Evolutionary conservation across 2,888 invertebrate species (phyloP), one percentile per base, ranked within the genome.

Genomic region (Volucella zonaria): DNA sequence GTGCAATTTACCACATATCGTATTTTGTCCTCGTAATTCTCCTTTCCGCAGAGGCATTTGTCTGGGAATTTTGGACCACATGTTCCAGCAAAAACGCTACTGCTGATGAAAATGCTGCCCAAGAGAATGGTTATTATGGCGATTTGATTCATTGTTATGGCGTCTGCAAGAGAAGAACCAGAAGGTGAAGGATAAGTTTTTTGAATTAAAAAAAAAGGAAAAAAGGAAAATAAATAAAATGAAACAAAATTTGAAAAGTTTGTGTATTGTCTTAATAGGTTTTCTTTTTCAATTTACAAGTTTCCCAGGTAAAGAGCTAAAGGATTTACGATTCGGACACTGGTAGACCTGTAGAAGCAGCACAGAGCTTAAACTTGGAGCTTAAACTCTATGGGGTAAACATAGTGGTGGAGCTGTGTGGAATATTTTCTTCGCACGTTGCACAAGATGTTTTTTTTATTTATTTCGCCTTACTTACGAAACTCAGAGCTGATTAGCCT

Each of bases 1-100:
- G 95, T 95, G 89, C 96, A 96, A 89, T 96, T 95, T 0, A 96
- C 95, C 9, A 95, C 93, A 87, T 93, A 95, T 85, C 93, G 93
- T 59, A 92, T 89, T 9, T 88, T 87, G 10, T 92, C 91, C 68
- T 94, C 93, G 89, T 93, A 94, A 73, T 92, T 91, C 47, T 92
- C 91, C 59, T 89, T 90, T 14, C 94, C 94, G 88, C 95, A 95
- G 58, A 89, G 89, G 88, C 95, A 95, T 82, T 92, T 91, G 18
- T 89, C 89, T 51, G 92, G 89, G 86, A 93, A 93, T 54, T 91
- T 90, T 12, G 91, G 89, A 2, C 93, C 93, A 82, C 93, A 93
- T 40, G 88, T 91, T 1, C 73, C 81, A 1, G 81, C 85, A 14
- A 85, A 59, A 12, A 81, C 85, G 4, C 76, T 67, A n/a, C 76